Percentiles rank a stretch among this genome's conserved stretches.
These are phyloP conservation scores for Ptilonorhynchus violaceus DNA, from an alignment of 2,113 vertebrate genomes.

Conservation along the genomic window DNA sequence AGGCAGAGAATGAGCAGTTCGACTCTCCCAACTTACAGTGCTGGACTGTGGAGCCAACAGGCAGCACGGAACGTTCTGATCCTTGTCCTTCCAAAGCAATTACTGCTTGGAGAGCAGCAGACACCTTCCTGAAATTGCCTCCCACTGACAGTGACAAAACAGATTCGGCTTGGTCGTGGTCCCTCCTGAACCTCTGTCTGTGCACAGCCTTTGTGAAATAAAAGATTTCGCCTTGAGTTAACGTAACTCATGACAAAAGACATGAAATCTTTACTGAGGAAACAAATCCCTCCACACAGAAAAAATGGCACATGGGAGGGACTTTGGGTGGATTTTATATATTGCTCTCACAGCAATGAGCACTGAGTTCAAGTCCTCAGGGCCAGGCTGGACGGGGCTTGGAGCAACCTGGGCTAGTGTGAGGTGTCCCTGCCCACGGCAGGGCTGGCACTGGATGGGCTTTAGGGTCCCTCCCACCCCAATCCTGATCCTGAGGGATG, in stretches of 20 bases:
- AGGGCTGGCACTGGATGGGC: not conserved
- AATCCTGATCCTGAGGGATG: not conserved
- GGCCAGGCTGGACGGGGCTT: not conserved
- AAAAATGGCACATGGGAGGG: not conserved
- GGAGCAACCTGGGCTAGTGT: not conserved
- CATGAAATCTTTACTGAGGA: not conserved
- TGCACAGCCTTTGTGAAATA: not conserved
- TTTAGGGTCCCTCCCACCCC: not conserved
- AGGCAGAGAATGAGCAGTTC: not conserved
- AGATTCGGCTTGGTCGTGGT: not conserved
- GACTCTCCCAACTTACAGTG: not conserved
- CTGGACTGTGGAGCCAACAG: not conserved
- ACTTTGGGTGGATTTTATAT: not conserved
- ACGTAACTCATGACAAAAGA: not conserved
- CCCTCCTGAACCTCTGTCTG: not conserved
- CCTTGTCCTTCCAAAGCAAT: not conserved
- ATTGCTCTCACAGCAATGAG: not conserved
- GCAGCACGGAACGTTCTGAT: not conserved
- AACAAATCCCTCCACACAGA: not conserved
- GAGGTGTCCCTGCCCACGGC: not conserved
- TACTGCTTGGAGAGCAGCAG: not conserved
- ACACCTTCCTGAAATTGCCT: not conserved
- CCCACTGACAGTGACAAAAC: not conserved
- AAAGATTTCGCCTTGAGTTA: not conserved
- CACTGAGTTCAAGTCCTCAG: not conserved